Conservation (phyloP, 1,140 invertebrate genomes). For the Drosophila tropicalis region DNA sequence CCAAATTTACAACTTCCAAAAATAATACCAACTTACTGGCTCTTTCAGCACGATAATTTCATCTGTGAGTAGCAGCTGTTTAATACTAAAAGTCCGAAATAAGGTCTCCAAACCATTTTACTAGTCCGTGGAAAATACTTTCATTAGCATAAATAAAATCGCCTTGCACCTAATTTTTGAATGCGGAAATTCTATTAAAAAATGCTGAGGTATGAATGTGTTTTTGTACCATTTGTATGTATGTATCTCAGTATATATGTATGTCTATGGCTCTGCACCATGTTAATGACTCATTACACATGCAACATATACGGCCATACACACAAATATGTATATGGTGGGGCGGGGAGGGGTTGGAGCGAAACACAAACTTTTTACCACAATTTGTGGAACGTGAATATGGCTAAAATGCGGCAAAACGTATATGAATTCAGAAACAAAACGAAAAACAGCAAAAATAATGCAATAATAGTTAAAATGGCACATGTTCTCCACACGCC, state of each 20-base stretch:
- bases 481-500: constrained; percentile 41
- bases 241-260: neutral
- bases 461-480: constrained; percentile 66
- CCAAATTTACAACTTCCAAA: no score
- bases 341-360: constrained; percentile 1
- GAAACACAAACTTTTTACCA: constrained; percentile 48
- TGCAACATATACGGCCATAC: constrained; percentile 61
- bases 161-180: constrained; percentile 67
- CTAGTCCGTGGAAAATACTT: no score
- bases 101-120: no score
- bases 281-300: constrained; percentile 80
- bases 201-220: constrained; percentile 33
- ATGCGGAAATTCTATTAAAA: constrained; percentile 60
- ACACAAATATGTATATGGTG: constrained; percentile 9
- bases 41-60: no score
- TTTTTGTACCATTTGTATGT: no score
- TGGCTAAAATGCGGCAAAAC: constrained; percentile 75
- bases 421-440: constrained; percentile 77
- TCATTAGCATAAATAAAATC: constrained; percentile 67
- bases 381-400: constrained; percentile 74
- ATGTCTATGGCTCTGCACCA: constrained; percentile 48
- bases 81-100: no score
- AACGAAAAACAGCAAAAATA: constrained; percentile 40
- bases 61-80: no score
- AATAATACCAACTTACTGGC: no score